Conservation (phyloP, 1,140 invertebrate genomes). For the Colletes gigas region DNA sequence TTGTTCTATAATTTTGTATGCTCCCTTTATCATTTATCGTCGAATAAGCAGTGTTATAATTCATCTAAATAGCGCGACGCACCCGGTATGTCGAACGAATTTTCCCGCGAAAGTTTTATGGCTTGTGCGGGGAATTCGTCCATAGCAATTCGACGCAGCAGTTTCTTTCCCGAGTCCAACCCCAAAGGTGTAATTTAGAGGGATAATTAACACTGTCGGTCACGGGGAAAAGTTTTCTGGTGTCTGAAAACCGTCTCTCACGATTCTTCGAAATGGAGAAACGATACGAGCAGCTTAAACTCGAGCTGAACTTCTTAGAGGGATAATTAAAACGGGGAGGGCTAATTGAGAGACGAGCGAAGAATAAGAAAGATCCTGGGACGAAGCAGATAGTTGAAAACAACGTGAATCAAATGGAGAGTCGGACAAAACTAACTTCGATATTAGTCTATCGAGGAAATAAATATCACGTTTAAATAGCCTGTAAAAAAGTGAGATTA, state of each 20-base stretch:
- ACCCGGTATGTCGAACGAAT: neutral
- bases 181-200: neutral
- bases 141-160: neutral
- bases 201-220: slow-evolving; percentile 4
- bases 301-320: neutral
- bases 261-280: neutral
- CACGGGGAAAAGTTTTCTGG: neutral
- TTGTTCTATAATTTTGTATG: too few relatives aligned
- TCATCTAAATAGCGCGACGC: too few relatives aligned
- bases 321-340: slow-evolving; percentile 11
- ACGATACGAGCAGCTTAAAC: slow-evolving; percentile 16
- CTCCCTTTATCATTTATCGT: too few relatives aligned
- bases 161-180: neutral
- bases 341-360: neutral
- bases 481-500: too few relatives aligned
- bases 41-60: too few relatives aligned
- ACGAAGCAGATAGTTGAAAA: too few relatives aligned
- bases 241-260: neutral
- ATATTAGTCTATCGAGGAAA: too few relatives aligned
- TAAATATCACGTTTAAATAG: too few relatives aligned
- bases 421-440: too few relatives aligned
- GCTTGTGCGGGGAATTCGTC: neutral
- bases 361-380: too few relatives aligned
- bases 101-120: neutral
- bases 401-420: too few relatives aligned